These are phyloP conservation scores for Petrocephalus sullivani DNA, from an alignment of 2,797 vertebrate species.

Conservation along the genomic window DNA sequence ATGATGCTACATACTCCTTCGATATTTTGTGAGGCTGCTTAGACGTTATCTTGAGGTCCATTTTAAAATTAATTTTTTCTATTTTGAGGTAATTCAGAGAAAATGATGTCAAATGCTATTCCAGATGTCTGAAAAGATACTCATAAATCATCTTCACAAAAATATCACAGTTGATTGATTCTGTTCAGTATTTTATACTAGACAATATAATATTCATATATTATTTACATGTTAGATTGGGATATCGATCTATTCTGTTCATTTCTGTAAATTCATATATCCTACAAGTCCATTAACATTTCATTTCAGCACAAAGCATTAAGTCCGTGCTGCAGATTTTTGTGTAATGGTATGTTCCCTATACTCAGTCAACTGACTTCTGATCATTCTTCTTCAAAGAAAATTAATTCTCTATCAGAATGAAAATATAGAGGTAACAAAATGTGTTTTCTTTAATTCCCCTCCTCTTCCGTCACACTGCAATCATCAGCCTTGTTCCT, in stretches of 20 bases:
- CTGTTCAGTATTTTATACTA: not conserved
- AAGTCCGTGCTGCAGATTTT: too few species aligned
- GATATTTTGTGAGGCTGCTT: constrained; percentile 61
- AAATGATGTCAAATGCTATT: not conserved
- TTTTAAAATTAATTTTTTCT: constrained; percentile 5
- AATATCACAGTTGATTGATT: not conserved
- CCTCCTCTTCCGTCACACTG: constrained; percentile 32
- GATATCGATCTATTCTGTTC: not conserved
- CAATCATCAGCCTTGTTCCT: constrained; percentile 30
- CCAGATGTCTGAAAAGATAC: not conserved
- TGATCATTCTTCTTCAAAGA: constrained; percentile 20
- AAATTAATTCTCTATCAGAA: constrained; percentile 37
- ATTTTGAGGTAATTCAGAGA: constrained; percentile 22
- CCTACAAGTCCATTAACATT: not conserved
- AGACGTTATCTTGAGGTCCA: constrained; percentile 18
- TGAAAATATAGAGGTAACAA: constrained; percentile 58
- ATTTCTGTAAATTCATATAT: not conserved
- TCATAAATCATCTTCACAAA: not conserved
- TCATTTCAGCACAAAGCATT: not conserved
- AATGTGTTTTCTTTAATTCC: constrained; percentile 34
- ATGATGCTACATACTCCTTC: constrained; percentile 42
- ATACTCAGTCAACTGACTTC: constrained; percentile 39
- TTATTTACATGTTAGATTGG: not conserved
- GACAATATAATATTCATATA: not conserved
- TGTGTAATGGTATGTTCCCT: constrained; percentile 31